Conservation (phyloP, 2,113 vertebrate species). For the Scopus umbretta region DNA sequence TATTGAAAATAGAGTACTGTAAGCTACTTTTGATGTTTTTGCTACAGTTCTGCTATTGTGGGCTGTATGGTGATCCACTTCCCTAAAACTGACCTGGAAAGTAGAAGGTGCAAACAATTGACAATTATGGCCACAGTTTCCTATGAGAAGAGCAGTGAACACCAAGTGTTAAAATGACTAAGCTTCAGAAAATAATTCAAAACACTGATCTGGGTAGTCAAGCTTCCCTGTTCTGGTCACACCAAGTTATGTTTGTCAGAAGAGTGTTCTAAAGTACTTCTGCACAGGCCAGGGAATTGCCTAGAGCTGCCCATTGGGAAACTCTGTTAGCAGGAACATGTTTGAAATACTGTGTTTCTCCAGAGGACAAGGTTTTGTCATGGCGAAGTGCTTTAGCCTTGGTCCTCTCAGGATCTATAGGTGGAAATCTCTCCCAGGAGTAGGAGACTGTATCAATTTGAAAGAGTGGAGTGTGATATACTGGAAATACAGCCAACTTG, state of each 20-base stretch:
- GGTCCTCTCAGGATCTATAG: neutral
- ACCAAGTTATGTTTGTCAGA: neutral
- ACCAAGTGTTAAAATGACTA: neutral
- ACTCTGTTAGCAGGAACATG: neutral
- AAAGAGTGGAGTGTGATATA: neutral
- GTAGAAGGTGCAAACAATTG: neutral
- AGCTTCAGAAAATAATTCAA: neutral
- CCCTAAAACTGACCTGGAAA: neutral
- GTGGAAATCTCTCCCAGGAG: neutral
- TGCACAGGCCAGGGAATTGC: neutral
- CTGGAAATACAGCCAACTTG: neutral
- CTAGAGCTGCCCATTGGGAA: neutral
- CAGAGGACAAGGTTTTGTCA: neutral
- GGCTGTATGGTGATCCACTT: neutral
- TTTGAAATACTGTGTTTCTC: neutral
- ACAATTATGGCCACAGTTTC: neutral
- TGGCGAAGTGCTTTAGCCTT: neutral
- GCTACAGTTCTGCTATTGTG: neutral
- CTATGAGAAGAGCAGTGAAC: neutral
- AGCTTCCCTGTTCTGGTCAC: neutral
- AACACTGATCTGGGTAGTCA: neutral
- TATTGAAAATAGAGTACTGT: neutral
- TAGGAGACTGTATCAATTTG: neutral
- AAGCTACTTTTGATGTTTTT: neutral
- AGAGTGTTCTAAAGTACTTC: neutral